Evolutionary conservation across 2,113 vertebrate species (phyloP).

Genomic region (Bubo bubo): DNA sequence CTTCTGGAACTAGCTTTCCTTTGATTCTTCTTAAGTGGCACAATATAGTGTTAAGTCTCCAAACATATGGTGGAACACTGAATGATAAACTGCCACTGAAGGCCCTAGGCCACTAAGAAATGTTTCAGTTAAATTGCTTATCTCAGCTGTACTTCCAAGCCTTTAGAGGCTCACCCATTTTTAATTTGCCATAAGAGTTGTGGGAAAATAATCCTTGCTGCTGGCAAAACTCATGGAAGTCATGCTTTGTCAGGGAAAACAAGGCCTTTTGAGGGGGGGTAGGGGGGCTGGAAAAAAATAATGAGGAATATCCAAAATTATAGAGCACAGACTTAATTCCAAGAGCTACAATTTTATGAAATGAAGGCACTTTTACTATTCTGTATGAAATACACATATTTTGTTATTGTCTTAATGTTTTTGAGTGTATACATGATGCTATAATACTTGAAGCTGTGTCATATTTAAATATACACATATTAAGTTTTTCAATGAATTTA

Average conservation of each 20-base stretch:
- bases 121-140: constrained; percentile 6
- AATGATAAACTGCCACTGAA: background rate
- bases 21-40: background rate
- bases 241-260: background rate
- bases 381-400: background rate
- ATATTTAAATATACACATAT: background rate
- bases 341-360: background rate
- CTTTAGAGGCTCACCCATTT: background rate
- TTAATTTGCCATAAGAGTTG: background rate
- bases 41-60: background rate
- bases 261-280: background rate
- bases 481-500: background rate
- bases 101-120: background rate
- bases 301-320: background rate
- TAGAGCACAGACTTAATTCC: background rate
- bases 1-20: background rate
- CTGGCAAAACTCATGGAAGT: background rate
- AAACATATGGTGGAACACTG: background rate
- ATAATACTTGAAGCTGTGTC: background rate
- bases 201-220: constrained; percentile 18
- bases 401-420: background rate
- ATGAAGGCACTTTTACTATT: background rate
- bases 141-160: background rate
- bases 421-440: background rate
- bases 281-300: background rate